A percentile compares a stretch with the other conserved stretches of the same genome.
Conservation (phyloP, 2,797 vertebrate species). For the Esox masquinongy region DNA sequence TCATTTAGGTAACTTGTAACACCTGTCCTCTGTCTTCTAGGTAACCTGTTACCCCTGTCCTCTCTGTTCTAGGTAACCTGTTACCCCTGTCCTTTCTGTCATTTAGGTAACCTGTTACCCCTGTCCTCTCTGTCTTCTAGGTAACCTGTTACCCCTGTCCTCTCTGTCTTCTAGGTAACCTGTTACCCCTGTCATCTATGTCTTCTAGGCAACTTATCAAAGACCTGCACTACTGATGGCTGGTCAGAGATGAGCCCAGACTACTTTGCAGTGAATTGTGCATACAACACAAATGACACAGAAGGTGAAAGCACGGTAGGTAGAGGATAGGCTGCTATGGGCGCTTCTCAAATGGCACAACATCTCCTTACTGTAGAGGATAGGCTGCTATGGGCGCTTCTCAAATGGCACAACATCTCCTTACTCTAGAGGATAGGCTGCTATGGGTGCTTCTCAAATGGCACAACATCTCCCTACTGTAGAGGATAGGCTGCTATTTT, state of each 20-base stretch:
- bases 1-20: background rate
- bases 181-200: slow-evolving; percentile 11
- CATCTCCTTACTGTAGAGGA: too few species aligned
- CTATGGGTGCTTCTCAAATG: too few species aligned
- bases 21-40: too few species aligned
- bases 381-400: too few species aligned
- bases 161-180: background rate
- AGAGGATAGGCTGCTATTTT: too few species aligned
- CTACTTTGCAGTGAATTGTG: slow-evolving; percentile 78
- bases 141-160: background rate
- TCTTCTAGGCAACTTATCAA: slow-evolving; percentile 86
- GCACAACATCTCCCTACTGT: too few species aligned
- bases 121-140: background rate
- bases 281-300: slow-evolving; percentile 76
- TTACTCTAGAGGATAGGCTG: too few species aligned
- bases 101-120: background rate
- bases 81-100: background rate
- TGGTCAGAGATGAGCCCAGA: slow-evolving; percentile 78
- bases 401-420: too few species aligned
- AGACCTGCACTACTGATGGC: slow-evolving; percentile 82
- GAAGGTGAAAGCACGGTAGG: slow-evolving; percentile 53
- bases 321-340: too few species aligned
- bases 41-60: background rate
- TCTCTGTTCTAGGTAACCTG: background rate
- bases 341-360: too few species aligned